A percentile compares a stretch with the other conserved stretches of the same genome.
Evolutionary conservation across 2,113 vertebrate species (phyloP).

Genomic region (Fulmarus glacialis): DNA sequence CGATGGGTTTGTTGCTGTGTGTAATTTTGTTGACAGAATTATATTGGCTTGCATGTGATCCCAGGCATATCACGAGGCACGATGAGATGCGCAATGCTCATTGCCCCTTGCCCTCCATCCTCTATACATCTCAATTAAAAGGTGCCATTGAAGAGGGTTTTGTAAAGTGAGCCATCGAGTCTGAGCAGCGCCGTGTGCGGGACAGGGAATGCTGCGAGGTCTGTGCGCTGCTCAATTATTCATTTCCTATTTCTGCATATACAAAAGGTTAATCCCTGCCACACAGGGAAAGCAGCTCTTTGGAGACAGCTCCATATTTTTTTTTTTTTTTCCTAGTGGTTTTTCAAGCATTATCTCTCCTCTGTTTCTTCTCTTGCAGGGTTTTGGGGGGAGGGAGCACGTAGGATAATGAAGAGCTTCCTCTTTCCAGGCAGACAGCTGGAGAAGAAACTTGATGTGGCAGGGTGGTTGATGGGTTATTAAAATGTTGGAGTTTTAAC

Average conservation of each 20-base stretch:
- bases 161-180: not conserved
- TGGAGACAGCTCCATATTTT: constrained; percentile 45
- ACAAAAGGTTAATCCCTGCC: constrained; percentile 64
- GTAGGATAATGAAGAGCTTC: not conserved
- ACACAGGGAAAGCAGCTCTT: constrained; percentile 56
- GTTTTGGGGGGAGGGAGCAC: not conserved
- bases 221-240: constrained; percentile 48
- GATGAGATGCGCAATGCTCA: not conserved
- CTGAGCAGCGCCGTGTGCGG: not conserved
- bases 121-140: not conserved
- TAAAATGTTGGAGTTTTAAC: not conserved
- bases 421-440: not conserved
- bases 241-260: constrained; percentile 51
- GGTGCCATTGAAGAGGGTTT: not conserved
- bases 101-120: not conserved
- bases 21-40: not conserved
- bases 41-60: not conserved
- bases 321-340: not conserved
- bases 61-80: not conserved
- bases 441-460: not conserved
- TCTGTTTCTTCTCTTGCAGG: not conserved
- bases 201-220: not conserved
- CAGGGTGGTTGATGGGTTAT: not conserved
- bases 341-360: constrained; percentile 52
- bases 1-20: not conserved